Conservation (phyloP, 2,888 invertebrate species). For the Conomelus anceps region DNA sequence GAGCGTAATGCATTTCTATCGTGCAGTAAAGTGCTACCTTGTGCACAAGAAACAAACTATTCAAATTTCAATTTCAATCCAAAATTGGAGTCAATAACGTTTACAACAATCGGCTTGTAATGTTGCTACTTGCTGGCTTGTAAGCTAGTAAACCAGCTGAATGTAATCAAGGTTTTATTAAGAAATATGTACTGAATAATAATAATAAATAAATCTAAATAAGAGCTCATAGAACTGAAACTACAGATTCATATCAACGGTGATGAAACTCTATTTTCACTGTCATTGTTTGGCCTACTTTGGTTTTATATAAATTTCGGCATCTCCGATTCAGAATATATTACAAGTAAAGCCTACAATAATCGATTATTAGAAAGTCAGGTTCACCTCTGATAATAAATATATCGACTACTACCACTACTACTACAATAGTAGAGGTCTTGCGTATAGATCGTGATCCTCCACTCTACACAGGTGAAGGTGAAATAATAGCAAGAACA, state of each 20-base stretch:
- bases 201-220: no score
- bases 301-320: background rate
- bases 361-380: background rate
- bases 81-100: no score
- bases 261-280: background rate
- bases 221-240: no score
- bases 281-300: background rate
- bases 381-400: background rate
- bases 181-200: no score
- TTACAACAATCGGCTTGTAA: no score
- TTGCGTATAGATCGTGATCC: background rate
- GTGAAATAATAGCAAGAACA: background rate
- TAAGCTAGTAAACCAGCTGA: no score
- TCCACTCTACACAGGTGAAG: background rate
- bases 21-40: no score
- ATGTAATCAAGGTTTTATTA: no score
- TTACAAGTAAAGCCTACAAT: background rate
- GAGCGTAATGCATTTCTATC: no score
- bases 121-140: no score
- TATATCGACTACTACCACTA: background rate
- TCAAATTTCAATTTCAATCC: no score
- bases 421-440: background rate
- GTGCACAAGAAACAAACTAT: no score
- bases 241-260: background rate
- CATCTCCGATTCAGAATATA: background rate